Evolutionary conservation across 1,140 invertebrate genomes (phyloP), one percentile per base, ranked within the genome.

Genomic region (Sycobia sp.): DNA sequence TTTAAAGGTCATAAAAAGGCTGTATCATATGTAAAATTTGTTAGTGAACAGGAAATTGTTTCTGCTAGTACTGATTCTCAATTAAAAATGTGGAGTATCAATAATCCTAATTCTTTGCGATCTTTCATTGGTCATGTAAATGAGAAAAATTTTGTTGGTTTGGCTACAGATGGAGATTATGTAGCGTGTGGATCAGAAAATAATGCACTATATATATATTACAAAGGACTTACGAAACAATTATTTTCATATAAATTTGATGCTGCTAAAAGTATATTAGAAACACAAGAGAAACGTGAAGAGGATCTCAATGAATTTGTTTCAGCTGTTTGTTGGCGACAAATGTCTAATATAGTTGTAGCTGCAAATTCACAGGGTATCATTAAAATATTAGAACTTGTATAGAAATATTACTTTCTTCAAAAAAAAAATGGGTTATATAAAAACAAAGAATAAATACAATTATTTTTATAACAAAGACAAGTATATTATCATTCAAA

Each of bases 121-220:
- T 94, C 94, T 1, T 95, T 97, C 81, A 88, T 90, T n/a, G 94
- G 94, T 1, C 95, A 98, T 81, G 86, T 91, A 1, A 98, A 98
- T 80, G 96, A 98, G 77, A 98, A 97, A 76, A 97, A 97, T 79
- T 98, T 98, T 84, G 95, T 98, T 10, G 96, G 96, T 0, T 78
- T 98, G n/a, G 94, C 95, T 0, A 96, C 94, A 0, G 93, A 97
- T 82, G 95, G 94, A 3, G 91, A 95, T 75, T 97, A 96, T 78
- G 88, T 98, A 20, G 94, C 94, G 3, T 97, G 95, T 83, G 96
- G 96, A 46, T 97, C 94, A 13, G 95, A 98, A 82, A 97, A 97
- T 74, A 97, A 97, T 80, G 89, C 94, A 1, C 81, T 98, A 2
- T 97, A 95, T 79, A 85, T 98, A 51, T 98, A 97, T 80, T 97